Base-by-base conservation (phyloP, 1,140 invertebrate species). In the Lycorma delicatula region DNA sequence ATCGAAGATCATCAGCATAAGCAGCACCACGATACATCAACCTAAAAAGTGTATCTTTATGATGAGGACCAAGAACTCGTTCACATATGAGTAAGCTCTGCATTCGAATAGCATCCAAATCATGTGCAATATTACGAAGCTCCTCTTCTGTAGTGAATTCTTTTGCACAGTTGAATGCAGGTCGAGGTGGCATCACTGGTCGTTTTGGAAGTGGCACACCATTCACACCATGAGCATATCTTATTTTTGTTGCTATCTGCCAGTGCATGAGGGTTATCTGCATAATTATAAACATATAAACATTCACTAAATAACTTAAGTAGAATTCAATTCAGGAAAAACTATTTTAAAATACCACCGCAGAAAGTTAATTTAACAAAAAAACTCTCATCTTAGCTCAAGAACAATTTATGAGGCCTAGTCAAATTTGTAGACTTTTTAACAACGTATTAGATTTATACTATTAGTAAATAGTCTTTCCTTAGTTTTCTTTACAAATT, bases 21-120 rank as follows among this genome's bases (percentile, higher is more conserved):
- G 88, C 82, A 3, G 91, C 91, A 34, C 91, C 91, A 56, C 89
- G 74, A 66, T 79, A 82, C 79, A 83, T 81, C 2, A 82, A 61
- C 29, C 88, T 79, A 64, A 89, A 90, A n/a, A 93, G 79, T 56
- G 86, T 88, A 68, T 93, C 89, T 71, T 91, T 91, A 69, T 93
- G 90, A 63, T 80, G 71, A 5, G 81, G 74, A 3, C 89, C 90
- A 26, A 93, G 74, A 63, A 93, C 84, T 65, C 90, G 75, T 71
- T 90, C 87, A 60, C 85, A 86, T 58, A 93, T 88, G 11, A 93
- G 70, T 44, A 93, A 71, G 67, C 87, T 87, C 68, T 93, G 90
- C 64, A 85, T 86, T 58, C 88, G 77, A 73, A 93, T 82, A 2
- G 79, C 80, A 74, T 93, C 90, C 54, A 90, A 75, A 71, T 93